Evolutionary conservation across 2,888 invertebrate genomes (phyloP), one percentile per base, ranked within the genome.

Genomic region (Drosophila antonietae): DNA sequence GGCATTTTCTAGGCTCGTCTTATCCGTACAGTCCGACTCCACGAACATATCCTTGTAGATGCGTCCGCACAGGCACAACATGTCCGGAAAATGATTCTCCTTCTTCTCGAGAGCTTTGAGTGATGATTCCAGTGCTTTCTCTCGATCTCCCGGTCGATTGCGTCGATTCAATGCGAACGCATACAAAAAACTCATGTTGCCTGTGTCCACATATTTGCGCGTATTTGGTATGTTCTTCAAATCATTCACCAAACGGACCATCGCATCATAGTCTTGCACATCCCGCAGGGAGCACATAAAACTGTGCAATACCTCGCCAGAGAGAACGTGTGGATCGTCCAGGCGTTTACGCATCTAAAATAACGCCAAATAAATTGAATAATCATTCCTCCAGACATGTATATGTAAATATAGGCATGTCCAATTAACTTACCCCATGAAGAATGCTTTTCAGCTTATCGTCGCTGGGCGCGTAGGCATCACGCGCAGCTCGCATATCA

Each of bases 1-100:
- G 59, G 99, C 99, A 93, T 96, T 96, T 61, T 96, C 95, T 82
- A 99, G 94, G 91, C 98, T 97, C 55, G 96, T 96, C 81, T 95
- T 95, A 91, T 99, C 99, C 3, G 95, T 95, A 92, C 98, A 98
- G 80, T 96, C 96, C 49, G 98, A 98, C 94, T 99, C 99, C 14
- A 99, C 98, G 93, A 99, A 99, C 91, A 97, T 98, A 93, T 98
- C 98, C 93, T 98, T 98, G 92, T 99, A 99, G 90, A 99, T 99
- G 75, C 99, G 95, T 0, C 99, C 99, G 91, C 99, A 99, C 3
- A 99, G 94, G 90, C 99, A 99, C 56, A 99, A 93, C 96, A 99
- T 98, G 92, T 99, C 99, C 0, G 99, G 99, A 89, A 98, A 98
- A 83, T 96, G 96, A 91, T 98, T 98, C 91, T 99, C 98, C 92